phyloP scores from a whole-genome alignment of 1,140 invertebrate species.

The Chelonus insularis region DNA sequence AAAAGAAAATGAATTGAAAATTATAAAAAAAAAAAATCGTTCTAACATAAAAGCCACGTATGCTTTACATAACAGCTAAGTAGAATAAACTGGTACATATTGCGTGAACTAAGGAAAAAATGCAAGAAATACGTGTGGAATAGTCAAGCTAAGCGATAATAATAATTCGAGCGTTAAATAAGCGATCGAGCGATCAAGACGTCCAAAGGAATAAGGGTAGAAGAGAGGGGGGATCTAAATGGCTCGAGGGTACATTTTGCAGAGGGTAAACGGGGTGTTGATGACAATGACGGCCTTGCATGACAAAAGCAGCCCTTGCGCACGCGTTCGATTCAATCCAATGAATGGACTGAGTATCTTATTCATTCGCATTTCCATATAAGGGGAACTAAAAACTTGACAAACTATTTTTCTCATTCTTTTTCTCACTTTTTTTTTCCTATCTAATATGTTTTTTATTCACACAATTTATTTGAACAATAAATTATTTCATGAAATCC shows the following conservation, averaged over 20 bases:
- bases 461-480: no score
- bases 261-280: slow-evolving; percentile 17
- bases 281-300: slow-evolving; percentile 25
- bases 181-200: slow-evolving; percentile 19
- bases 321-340: slow-evolving; percentile 36
- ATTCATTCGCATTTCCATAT: slow-evolving; percentile 35
- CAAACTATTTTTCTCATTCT: not conserved
- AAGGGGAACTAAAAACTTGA: not conserved
- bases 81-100: not conserved
- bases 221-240: slow-evolving; percentile 19
- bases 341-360: slow-evolving; percentile 39
- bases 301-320: slow-evolving; percentile 29
- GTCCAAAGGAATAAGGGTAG: not conserved
- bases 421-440: not conserved
- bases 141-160: slow-evolving; percentile 16
- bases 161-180: slow-evolving; percentile 30
- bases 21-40: not conserved
- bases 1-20: no score
- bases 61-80: not conserved
- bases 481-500: no score
- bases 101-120: not conserved
- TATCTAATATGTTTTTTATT: not conserved
- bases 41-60: not conserved
- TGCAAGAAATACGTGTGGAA: slow-evolving; percentile 1
- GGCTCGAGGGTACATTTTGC: slow-evolving; percentile 21